Base-by-base conservation (phyloP, 2,888 invertebrate genomes). In the Xanthorhoe spadicearia region DNA sequence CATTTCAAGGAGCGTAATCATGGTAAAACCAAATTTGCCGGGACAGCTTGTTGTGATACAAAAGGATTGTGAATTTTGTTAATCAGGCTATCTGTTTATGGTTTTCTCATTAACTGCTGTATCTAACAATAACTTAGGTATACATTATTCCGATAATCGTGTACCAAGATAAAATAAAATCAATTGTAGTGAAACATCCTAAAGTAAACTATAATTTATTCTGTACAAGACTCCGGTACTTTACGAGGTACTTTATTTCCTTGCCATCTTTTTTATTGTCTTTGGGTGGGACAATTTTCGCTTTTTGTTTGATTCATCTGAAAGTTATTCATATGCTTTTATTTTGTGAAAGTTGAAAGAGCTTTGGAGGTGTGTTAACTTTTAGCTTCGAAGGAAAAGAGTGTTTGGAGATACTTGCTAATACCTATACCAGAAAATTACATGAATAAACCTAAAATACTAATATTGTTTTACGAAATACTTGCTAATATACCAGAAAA, bases 201-300 rank as follows among this genome's bases (percentile, higher is more conserved):
- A 28, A 23, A 8, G 7, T 17, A 1, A 1, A 61, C 56, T 35
- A 52, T 38, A n/a, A 17, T 23, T 23, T 59, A 23, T 55, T 62
- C 62, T 66, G 52, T 57, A 23, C 15, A 55, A 66, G 64, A 58
- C 69, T 67, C 54, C 59, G 64, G 68, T 68, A 67, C 66, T 73
- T 73, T 73, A 71, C 64, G 71, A 64, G 66, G 69, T 71, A 73
- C 71, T 73, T 69, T 71, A 69, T 73, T 68, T 68, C 71, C 55
- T 64, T 58, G 63, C 68, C 69, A 71, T 73, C 71, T 71, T 71
- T 70, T 73, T 71, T 73, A 73, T 71, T 71, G 66, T 66, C 69
- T 69, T 53, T 56, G 68, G 69, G 69, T 64, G 66, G 68, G 68
- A 73, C 71, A 69, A 73, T 71, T 71, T 73, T 71, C 68, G 64